These are phyloP conservation scores for Chaitophorus viminalis DNA, from an alignment of 2,888 invertebrate genomes.

Conservation along the genomic window DNA sequence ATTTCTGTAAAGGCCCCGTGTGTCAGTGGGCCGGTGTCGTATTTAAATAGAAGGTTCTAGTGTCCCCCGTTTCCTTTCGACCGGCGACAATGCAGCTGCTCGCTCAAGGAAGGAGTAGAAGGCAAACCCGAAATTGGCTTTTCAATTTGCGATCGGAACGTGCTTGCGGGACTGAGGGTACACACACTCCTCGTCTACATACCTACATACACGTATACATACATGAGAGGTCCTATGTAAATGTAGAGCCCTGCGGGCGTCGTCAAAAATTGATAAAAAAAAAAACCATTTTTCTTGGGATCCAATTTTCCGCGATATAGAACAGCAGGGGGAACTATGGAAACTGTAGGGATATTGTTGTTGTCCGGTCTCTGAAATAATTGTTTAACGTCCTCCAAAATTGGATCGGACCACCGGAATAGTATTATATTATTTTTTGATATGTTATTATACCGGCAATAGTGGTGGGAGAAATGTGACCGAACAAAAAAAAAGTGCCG, in stretches of 20 bases:
- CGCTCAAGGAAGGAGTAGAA: slow-evolving; percentile 27
- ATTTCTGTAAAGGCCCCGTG: slow-evolving; percentile 52
- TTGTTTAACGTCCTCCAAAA: slow-evolving; percentile 60
- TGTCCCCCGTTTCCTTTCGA: slow-evolving; percentile 25
- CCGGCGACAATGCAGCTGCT: slow-evolving; percentile 42
- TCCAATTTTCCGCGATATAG: slow-evolving; percentile 51
- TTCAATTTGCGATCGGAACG: slow-evolving; percentile 61
- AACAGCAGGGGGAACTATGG: not conserved
- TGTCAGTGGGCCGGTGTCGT: slow-evolving; percentile 59
- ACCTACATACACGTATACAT: not conserved
- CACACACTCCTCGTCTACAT: not conserved
- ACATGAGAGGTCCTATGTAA: slow-evolving; percentile 58
- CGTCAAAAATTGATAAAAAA: slow-evolving; percentile 62
- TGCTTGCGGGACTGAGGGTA: slow-evolving; percentile 37
- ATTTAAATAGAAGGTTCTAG: slow-evolving; percentile 48
- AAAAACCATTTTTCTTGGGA: slow-evolving; percentile 48
- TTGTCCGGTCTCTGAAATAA: slow-evolving; percentile 59
- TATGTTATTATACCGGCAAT: slow-evolving; percentile 36
- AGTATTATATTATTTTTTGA: slow-evolving; percentile 58
- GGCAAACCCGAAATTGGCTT: slow-evolving; percentile 58
- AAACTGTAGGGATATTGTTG: slow-evolving; percentile 34
- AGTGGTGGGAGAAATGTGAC: slow-evolving; percentile 19
- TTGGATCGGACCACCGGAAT: slow-evolving; percentile 45
- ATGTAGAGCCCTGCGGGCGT: slow-evolving; percentile 59
- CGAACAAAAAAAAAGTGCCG: slow-evolving; percentile 13